These are phyloP conservation scores for Cariama cristata DNA, from an alignment of 2,113 vertebrate genomes.

Conservation along the genomic window DNA sequence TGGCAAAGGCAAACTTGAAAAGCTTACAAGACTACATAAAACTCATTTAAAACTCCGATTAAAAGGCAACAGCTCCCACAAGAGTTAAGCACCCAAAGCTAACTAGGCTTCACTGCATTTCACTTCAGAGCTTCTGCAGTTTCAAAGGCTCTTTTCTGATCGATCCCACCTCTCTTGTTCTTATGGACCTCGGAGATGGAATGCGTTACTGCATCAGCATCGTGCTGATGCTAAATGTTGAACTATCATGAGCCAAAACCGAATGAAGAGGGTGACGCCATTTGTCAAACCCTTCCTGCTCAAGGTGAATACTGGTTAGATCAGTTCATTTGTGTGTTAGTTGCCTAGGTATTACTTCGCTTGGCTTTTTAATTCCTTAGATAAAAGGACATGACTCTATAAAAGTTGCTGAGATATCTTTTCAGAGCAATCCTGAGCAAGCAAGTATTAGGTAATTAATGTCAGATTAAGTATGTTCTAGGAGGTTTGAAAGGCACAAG, in stretches of 20 bases:
- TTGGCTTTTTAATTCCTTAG: neutral
- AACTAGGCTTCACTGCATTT: neutral
- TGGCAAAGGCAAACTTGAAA: neutral
- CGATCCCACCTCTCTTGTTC: neutral
- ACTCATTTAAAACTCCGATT: neutral
- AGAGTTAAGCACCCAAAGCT: neutral
- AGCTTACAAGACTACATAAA: neutral
- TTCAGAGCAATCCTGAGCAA: neutral
- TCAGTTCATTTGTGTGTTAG: neutral
- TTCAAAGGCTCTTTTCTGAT: neutral
- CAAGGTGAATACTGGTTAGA: neutral
- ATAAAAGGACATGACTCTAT: neutral
- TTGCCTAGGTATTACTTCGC: neutral
- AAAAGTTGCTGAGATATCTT: neutral
- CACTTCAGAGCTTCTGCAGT: neutral
- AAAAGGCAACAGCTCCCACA: neutral
- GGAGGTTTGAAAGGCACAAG: neutral
- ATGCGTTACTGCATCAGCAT: neutral
- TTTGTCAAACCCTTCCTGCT: neutral
- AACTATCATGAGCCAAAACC: neutral
- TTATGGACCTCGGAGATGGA: neutral
- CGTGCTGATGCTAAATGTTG: rapidly evolving
- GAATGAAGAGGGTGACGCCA: neutral
- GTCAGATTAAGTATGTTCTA: neutral
- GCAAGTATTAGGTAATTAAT: neutral